Base-by-base conservation (phyloP, 2,113 vertebrate species). In the Merops nubicus region DNA sequence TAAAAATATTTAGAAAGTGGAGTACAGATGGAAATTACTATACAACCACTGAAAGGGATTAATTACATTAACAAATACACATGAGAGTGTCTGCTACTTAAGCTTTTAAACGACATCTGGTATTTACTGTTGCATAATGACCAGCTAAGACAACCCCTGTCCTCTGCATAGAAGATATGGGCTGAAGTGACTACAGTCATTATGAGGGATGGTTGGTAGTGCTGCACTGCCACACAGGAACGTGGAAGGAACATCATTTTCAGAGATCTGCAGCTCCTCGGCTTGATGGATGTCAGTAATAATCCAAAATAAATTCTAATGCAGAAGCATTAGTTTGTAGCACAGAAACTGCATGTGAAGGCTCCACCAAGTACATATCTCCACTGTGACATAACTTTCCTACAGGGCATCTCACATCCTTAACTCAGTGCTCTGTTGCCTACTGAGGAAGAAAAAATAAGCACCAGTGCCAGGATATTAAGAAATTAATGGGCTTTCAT, bases 1-100 rank as follows among this genome's bases (percentile, higher is more conserved):
- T 18, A 83, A 80, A 96, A 97, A 97, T 96, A 97, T 97, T 96
- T 97, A 96, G 94, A 96, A 96, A 94, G 73, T 31, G 31, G 87
- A 94, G 82, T 22, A 70, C 89, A 95, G 87, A 94, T 93, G 95
- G 96, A 79, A 96, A 95, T 85, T 62, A 85, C 65, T 54, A 29
- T 47, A 42, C 51, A 91, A 50, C 42, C 64, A 56, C 78, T 93
- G 59, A 34, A 81, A 83, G 83, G 88, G 95, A 85, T 95, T 91
- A 88, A 78, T 93, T 95, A 75, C 89, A 82, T 76, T 93, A 96
- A 93, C 91, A 95, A 97, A 93, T 60, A 65, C 75, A 80, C 45
- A 96, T 75, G 43, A 83, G 15, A 77, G 64, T 13, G 21, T 64
- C 56, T 94, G 85, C 86, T 95, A 34, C 79, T 94, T 93, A 84